phyloP scores from a whole-genome alignment of 2,888 invertebrate genomes.

The Dichetophora obliterata region DNA sequence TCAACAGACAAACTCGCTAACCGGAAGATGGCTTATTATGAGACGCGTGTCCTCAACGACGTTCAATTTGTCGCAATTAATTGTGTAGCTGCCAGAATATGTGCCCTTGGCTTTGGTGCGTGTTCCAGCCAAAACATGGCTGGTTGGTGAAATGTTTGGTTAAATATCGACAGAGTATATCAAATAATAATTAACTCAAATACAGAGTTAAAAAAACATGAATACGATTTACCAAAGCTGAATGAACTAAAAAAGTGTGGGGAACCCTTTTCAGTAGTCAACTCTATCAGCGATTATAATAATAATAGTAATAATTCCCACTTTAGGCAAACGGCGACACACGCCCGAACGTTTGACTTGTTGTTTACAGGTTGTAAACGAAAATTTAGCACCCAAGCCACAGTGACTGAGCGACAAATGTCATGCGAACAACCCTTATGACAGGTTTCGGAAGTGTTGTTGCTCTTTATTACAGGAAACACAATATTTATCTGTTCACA shows the following conservation, averaged over 20 bases:
- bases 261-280: conserved; percentile 27
- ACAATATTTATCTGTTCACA: conserved; percentile 40
- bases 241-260: neutral
- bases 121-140: neutral
- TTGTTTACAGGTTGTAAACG: conserved; percentile 58
- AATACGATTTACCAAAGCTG: neutral
- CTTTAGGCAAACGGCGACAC: conserved; percentile 54
- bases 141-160: no score
- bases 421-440: conserved; percentile 32
- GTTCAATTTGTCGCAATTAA: conserved; percentile 70
- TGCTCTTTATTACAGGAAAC: conserved; percentile 60
- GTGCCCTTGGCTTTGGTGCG: conserved; percentile 6
- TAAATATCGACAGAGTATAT: conserved; percentile 5
- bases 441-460: conserved; percentile 57
- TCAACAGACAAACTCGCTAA: conserved; percentile 26
- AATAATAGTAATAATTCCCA: conserved; percentile 42
- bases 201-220: neutral
- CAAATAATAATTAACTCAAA: conserved; percentile 22
- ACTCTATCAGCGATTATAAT: conserved; percentile 12
- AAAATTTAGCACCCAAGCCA: conserved; percentile 22
- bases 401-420: neutral
- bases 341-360: conserved; percentile 60
- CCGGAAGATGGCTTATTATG: conserved; percentile 65
- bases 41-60: conserved; percentile 67
- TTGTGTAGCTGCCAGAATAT: conserved; percentile 58